These are phyloP conservation scores for Shargacucullia verbasci DNA, from an alignment of 2,888 invertebrate genomes.

Conservation along the genomic window DNA sequence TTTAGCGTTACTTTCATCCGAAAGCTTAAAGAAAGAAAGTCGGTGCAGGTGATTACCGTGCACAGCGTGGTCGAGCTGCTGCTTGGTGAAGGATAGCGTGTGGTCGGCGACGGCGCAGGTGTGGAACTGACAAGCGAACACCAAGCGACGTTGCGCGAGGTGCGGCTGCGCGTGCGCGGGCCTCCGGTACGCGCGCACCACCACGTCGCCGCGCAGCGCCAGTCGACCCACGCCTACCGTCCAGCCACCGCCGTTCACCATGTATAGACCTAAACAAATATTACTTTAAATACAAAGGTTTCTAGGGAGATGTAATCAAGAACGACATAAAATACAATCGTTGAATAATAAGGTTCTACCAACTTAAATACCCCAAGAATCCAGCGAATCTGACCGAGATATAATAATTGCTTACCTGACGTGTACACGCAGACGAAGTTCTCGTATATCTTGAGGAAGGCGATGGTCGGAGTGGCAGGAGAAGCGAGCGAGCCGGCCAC, in stretches of 20 bases:
- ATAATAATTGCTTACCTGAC: constrained; percentile 91
- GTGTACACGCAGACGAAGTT: constrained; percentile 96
- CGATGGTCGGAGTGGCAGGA: constrained; percentile 91
- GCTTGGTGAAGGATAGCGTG: constrained; percentile 94
- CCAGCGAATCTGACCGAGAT: too few species aligned
- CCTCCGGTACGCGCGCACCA: constrained; percentile 96
- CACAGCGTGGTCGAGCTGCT: constrained; percentile 95
- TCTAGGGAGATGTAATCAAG: too few species aligned
- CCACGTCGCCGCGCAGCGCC: constrained; percentile 95
- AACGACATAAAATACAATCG: too few species aligned
- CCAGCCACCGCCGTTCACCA: constrained; percentile 92
- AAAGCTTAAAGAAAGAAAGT: constrained; percentile 8
- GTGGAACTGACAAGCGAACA: constrained; percentile 97
- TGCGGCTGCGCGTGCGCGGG: constrained; percentile 78
- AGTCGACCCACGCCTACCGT: constrained; percentile 89
- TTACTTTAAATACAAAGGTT: too few species aligned
- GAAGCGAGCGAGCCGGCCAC: constrained; percentile 95
- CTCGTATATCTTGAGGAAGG: constrained; percentile 96
- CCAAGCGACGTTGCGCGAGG: constrained; percentile 90
- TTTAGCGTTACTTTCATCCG: constrained; percentile 4
- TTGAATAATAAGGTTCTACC: too few species aligned
- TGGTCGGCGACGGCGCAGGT: constrained; percentile 97
- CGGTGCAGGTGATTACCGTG: constrained; percentile 88
- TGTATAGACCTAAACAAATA: constrained; percentile 89
- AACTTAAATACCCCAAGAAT: too few species aligned